A percentile compares a stretch with the other conserved stretches of the same genome.
These are phyloP conservation scores for Eucriotettix oculatus DNA, from an alignment of 2,888 invertebrate species.

Conservation along the genomic window DNA sequence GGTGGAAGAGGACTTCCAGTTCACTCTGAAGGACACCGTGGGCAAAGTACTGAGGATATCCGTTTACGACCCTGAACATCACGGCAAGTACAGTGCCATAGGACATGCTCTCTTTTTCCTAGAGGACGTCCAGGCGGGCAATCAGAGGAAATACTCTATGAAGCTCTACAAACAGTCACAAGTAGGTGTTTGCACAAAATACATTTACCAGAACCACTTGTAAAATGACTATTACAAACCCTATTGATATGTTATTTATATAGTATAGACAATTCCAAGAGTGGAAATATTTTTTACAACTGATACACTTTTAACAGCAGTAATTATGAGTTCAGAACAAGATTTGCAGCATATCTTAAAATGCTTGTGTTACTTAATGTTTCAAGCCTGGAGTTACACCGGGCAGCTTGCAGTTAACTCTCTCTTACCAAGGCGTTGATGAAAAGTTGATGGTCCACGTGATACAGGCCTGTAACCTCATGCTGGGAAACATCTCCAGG, in stretches of 20 bases:
- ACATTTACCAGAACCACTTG: too few relatives aligned
- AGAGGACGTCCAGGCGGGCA: slow-evolving; percentile 12
- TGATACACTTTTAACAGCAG: too few relatives aligned
- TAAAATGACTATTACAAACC: too few relatives aligned
- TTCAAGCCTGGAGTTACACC: slow-evolving; percentile 1
- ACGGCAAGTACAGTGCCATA: slow-evolving; percentile 20
- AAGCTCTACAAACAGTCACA: slow-evolving; percentile 16
- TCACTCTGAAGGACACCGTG: slow-evolving; percentile 16
- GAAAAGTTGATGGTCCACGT: slow-evolving; percentile 16
- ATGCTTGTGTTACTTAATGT: too few relatives aligned
- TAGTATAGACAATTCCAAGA: too few relatives aligned
- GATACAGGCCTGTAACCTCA: slow-evolving; percentile 12
- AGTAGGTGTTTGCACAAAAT: slow-evolving; percentile 11
- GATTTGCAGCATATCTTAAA: too few relatives aligned
- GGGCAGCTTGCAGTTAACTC: slow-evolving; percentile 16
- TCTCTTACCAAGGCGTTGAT: slow-evolving; percentile 15
- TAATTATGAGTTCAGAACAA: too few relatives aligned
- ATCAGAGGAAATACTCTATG: slow-evolving; percentile 12
- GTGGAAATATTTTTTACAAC: too few relatives aligned
- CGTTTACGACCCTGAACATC: slow-evolving; percentile 18
- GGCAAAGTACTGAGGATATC: slow-evolving; percentile 18
- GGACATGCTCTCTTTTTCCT: slow-evolving; percentile 20
- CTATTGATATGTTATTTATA: too few relatives aligned
- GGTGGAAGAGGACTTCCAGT: slow-evolving; percentile 18
- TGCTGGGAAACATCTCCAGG: slow-evolving; percentile 4